phyloP scores from a whole-genome alignment of 2,113 vertebrate genomes.

The Agelaius phoeniceus region DNA sequence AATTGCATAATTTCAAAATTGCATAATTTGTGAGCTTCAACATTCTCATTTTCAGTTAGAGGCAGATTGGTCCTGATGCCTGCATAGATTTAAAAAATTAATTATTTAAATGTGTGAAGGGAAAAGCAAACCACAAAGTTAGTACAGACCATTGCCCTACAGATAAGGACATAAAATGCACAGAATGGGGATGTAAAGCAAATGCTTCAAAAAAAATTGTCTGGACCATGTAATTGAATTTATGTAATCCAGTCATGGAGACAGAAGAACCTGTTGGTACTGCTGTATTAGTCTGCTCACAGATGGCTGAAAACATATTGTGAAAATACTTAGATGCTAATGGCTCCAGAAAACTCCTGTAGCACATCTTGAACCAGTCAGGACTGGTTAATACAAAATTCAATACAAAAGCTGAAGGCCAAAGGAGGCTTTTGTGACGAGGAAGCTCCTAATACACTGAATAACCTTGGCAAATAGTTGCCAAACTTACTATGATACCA shows the following conservation, averaged over 20 bases:
- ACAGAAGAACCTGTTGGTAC: not conserved
- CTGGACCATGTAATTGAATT: not conserved
- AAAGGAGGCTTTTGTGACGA: not conserved
- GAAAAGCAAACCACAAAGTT: not conserved
- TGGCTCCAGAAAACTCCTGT: not conserved
- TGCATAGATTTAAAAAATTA: not conserved
- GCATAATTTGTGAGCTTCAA: not conserved
- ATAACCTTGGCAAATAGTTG: not conserved
- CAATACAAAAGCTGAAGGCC: not conserved
- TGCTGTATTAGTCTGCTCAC: constrained; percentile 10
- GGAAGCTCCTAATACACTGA: not conserved
- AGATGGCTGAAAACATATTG: not conserved
- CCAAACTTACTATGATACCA: not conserved
- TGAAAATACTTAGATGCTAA: not conserved
- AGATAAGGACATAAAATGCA: not conserved
- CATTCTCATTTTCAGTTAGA: not conserved
- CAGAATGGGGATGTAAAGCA: not conserved
- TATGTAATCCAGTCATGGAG: not conserved
- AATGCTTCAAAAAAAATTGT: not conserved
- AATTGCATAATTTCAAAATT: not conserved
- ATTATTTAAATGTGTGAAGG: not conserved
- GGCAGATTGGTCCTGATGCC: not conserved
- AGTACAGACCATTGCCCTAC: not conserved
- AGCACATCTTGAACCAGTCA: not conserved
- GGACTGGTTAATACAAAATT: not conserved